phyloP scores from a whole-genome alignment of 2,888 invertebrate species.

The Diarsia rubi region DNA sequence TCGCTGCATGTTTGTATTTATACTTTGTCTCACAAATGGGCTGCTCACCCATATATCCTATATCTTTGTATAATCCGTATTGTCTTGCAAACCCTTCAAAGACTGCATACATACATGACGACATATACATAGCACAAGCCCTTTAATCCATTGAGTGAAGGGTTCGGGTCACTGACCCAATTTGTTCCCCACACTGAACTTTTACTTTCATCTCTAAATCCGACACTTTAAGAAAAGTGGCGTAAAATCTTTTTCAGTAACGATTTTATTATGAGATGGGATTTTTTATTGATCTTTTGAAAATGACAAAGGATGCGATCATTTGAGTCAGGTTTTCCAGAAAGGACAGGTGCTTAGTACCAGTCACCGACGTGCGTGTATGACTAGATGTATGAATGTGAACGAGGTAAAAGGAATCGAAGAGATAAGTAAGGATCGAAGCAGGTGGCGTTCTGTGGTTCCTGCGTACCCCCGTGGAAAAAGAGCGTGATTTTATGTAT shows the following conservation, averaged over 20 bases:
- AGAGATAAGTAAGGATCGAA: too few species aligned
- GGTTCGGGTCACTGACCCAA: conserved; percentile 61
- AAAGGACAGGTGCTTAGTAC: too few species aligned
- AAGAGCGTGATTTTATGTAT: too few species aligned
- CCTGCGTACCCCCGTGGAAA: too few species aligned
- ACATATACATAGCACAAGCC: conserved; percentile 5
- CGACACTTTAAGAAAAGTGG: conserved; percentile 30
- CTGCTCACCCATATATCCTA: not conserved
- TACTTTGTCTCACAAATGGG: not conserved
- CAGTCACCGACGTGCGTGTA: too few species aligned
- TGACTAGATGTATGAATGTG: too few species aligned
- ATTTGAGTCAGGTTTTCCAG: too few species aligned
- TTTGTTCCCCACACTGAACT: conserved; percentile 37
- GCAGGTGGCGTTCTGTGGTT: too few species aligned
- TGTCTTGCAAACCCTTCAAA: conserved; percentile 30
- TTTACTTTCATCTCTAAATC: conserved; percentile 45
- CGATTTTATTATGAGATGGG: conserved; percentile 8
- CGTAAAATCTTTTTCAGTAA: conserved; percentile 17
- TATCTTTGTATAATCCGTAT: conserved; percentile 7
- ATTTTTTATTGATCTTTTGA: not conserved
- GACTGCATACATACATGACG: conserved; percentile 3
- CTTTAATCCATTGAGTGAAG: conserved; percentile 22
- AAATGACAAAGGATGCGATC: not conserved
- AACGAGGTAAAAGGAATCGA: too few species aligned
- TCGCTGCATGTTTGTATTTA: not conserved